Conservation (phyloP, 1,140 invertebrate genomes). For the Achroia grisella region DNA sequence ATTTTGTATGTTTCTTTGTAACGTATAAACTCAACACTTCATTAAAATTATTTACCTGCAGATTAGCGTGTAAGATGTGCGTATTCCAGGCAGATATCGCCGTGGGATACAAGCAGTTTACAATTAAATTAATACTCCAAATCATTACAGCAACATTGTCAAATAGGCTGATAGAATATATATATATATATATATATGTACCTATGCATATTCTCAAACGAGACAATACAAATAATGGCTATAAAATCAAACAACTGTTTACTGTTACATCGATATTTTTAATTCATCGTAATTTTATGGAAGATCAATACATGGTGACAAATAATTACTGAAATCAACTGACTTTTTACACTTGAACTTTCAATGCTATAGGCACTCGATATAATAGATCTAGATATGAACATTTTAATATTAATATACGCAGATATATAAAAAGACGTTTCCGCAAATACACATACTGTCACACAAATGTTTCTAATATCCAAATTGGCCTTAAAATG, state of each 20-base stretch:
- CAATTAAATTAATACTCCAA: too few species aligned
- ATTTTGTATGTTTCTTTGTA: too few species aligned
- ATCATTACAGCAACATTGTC: too few species aligned
- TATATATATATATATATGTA: too few species aligned
- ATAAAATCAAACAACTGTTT: slow-evolving; percentile 58
- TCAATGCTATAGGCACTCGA: slow-evolving; percentile 72
- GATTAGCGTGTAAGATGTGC: too few species aligned
- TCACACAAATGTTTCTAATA: slow-evolving; percentile 59
- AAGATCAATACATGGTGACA: slow-evolving; percentile 73
- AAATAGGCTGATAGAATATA: too few species aligned
- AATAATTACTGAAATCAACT: slow-evolving; percentile 69
- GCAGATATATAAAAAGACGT: slow-evolving; percentile 61
- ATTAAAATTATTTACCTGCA: too few species aligned
- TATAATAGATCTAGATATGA: slow-evolving; percentile 69
- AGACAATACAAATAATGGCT: too few species aligned
- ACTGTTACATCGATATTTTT: slow-evolving; percentile 72
- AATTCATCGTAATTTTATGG: slow-evolving; percentile 73
- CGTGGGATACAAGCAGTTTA: too few species aligned
- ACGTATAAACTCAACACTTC: too few species aligned
- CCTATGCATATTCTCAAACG: too few species aligned
- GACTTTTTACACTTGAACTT: slow-evolving; percentile 70
- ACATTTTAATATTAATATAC: slow-evolving; percentile 61
- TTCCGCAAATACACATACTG: slow-evolving; percentile 56
- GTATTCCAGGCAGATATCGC: too few species aligned
- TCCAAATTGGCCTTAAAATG: slow-evolving; percentile 60